Conservation (phyloP, 1,140 invertebrate species). For the Zaprionus gabonicus region DNA sequence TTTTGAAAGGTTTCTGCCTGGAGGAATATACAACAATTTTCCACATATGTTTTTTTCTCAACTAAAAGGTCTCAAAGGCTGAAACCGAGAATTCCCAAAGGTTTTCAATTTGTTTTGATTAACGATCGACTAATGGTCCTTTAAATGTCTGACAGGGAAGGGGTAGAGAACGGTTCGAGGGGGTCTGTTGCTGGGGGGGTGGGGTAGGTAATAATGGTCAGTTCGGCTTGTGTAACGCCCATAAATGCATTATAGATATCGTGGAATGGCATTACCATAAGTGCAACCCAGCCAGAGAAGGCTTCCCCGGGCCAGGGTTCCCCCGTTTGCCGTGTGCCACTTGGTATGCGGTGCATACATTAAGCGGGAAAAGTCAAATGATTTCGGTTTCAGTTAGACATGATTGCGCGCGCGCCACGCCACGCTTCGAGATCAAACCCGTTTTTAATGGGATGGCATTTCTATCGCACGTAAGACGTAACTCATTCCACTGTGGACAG, state of each 20-base stretch:
- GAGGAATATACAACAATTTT: background rate
- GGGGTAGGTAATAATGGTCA: background rate
- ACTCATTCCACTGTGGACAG: conserved; percentile 10
- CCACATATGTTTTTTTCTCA: background rate
- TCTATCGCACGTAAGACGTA: conserved; percentile 25
- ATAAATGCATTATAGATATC: conserved; percentile 28
- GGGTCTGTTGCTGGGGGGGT: background rate
- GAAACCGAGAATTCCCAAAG: background rate
- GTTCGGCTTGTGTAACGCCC: conserved; percentile 56
- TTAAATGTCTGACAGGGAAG: conserved; percentile 32
- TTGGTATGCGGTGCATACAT: conserved; percentile 44
- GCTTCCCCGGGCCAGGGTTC: conserved; percentile 32
- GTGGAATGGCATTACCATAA: conserved; percentile 16
- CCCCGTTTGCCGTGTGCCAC: conserved; percentile 29
- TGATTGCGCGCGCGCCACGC: conserved; percentile 57
- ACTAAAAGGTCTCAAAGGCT: conserved; percentile 1
- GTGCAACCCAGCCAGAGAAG: background rate
- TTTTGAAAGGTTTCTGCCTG: background rate
- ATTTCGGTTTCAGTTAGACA: conserved; percentile 75
- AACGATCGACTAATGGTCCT: conserved; percentile 65
- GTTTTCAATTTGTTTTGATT: conserved; percentile 26
- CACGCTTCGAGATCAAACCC: conserved; percentile 73
- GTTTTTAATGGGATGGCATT: conserved; percentile 75
- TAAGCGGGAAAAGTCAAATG: conserved; percentile 68
- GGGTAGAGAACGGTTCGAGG: background rate